phyloP scores from a whole-genome alignment of 2,113 vertebrate genomes.

The Zosterops lateralis region DNA sequence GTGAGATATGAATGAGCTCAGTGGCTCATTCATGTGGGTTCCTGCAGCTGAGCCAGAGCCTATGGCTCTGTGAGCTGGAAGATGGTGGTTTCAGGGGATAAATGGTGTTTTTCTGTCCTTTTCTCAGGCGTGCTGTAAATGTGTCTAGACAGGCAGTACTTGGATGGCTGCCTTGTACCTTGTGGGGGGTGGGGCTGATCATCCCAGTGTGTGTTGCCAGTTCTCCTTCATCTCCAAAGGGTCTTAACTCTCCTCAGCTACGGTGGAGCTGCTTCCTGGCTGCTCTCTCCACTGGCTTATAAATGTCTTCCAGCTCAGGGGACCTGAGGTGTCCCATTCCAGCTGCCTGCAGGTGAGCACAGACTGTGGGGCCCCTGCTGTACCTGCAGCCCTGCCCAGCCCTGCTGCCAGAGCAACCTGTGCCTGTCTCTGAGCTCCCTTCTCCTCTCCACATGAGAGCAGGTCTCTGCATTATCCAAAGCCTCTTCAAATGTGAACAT shows the following conservation, averaged over 20 bases:
- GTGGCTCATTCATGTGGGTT: background rate
- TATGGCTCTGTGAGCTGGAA: background rate
- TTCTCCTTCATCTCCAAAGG: background rate
- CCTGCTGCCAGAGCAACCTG: background rate
- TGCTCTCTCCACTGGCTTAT: background rate
- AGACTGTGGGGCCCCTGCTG: background rate
- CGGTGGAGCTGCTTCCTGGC: background rate
- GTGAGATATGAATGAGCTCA: background rate
- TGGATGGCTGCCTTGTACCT: background rate
- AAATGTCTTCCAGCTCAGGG: background rate
- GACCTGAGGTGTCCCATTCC: background rate
- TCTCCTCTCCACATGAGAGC: background rate
- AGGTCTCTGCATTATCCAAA: background rate
- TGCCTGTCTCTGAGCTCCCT: background rate
- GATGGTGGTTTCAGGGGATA: background rate
- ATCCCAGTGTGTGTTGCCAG: background rate
- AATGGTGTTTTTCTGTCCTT: background rate
- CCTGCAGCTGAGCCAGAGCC: background rate
- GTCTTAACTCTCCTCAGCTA: background rate
- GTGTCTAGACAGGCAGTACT: constrained; percentile 9
- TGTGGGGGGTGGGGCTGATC: background rate
- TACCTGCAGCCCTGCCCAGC: background rate
- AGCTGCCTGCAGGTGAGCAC: background rate
- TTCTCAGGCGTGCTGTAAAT: constrained; percentile 20
- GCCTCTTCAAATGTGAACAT: background rate